Conservation (phyloP, 1,140 invertebrate species). For the Musca domestica region DNA sequence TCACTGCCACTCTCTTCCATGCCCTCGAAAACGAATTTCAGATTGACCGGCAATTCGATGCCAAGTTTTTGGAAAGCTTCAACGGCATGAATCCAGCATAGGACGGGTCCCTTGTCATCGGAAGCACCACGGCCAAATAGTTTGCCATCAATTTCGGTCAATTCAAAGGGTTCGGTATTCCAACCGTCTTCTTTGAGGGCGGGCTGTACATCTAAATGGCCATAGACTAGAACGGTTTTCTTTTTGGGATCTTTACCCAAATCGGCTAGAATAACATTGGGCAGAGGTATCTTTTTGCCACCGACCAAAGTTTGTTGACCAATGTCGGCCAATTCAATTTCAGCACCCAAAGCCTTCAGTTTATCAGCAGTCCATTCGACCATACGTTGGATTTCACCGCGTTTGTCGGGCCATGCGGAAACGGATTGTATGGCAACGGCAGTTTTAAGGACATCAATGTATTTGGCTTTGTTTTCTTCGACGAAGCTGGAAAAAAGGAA, state of each 20-base stretch:
- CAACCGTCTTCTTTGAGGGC: slow-evolving; percentile 90
- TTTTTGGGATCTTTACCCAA: slow-evolving; percentile 83
- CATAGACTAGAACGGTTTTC: slow-evolving; percentile 92
- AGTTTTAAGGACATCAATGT: slow-evolving; percentile 77
- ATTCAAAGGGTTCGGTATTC: slow-evolving; percentile 90
- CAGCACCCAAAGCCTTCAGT: slow-evolving; percentile 74
- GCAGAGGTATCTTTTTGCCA: slow-evolving; percentile 73
- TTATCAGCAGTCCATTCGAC: slow-evolving; percentile 75
- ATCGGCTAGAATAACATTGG: slow-evolving; percentile 82
- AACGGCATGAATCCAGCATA: slow-evolving; percentile 93
- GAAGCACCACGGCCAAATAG: slow-evolving; percentile 89
- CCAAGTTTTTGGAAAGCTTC: slow-evolving; percentile 79
- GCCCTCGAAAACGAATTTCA: slow-evolving; percentile 97
- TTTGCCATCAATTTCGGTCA: slow-evolving; percentile 87
- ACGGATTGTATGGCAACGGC: slow-evolving; percentile 94
- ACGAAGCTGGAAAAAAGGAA: slow-evolving; percentile 36
- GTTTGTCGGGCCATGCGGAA: slow-evolving; percentile 69
- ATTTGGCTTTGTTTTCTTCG: slow-evolving; percentile 54
- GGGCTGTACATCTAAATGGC: slow-evolving; percentile 97
- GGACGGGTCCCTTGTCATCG: slow-evolving; percentile 91
- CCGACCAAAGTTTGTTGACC: slow-evolving; percentile 75
- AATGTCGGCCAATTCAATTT: slow-evolving; percentile 74
- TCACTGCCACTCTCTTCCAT: slow-evolving; percentile 98
- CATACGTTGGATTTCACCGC: slow-evolving; percentile 57
- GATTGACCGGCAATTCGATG: slow-evolving; percentile 80